Conservation (phyloP, 2,797 vertebrate species). For the Limosa lapponica region DNA sequence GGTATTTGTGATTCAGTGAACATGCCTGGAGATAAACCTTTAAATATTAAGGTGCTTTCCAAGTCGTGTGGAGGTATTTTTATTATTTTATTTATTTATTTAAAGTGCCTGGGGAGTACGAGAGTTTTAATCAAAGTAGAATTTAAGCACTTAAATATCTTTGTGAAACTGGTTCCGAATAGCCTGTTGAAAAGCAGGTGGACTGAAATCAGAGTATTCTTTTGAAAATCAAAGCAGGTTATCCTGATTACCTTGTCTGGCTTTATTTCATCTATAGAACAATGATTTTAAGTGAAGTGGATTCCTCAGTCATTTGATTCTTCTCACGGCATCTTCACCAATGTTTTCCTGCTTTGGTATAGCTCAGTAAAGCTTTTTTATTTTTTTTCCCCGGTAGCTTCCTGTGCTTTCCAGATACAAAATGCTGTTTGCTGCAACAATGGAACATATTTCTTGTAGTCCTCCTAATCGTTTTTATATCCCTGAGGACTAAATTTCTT, state of each 20-base stretch:
- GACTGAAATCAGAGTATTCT: no score
- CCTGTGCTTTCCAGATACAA: neutral
- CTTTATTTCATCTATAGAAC: neutral
- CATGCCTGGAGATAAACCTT: no score
- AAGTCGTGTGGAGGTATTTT: no score
- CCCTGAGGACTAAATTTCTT: neutral
- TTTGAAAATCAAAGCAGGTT: no score
- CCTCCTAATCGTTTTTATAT: neutral
- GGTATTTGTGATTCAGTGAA: neutral
- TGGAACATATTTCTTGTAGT: neutral
- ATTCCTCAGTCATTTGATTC: neutral
- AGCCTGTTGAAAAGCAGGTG: no score
- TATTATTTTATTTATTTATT: no score
- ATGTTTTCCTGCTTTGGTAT: neutral
- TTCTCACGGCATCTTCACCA: neutral
- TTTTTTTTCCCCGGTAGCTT: neutral
- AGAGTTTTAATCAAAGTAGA: no score
- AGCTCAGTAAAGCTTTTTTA: neutral
- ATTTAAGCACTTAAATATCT: no score
- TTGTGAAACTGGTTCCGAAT: no score
- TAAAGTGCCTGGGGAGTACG: no score
- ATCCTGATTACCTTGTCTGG: neutral
- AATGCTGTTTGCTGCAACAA: neutral
- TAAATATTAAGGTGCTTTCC: no score
- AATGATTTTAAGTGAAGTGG: neutral